These are phyloP conservation scores for Athripsodes cinereus DNA, from an alignment of 2,888 invertebrate species.

Conservation along the genomic window DNA sequence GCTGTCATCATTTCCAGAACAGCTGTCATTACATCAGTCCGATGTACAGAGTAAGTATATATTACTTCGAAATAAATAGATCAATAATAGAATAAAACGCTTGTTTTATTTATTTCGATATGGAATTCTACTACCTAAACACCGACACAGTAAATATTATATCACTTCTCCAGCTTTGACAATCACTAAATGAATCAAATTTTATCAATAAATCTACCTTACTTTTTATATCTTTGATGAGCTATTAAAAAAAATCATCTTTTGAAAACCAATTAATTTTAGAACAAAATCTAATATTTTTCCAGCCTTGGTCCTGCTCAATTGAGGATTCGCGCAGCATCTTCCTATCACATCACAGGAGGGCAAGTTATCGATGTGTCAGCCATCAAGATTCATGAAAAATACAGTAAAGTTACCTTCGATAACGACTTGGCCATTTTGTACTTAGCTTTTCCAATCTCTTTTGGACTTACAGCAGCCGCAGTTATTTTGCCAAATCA, in stretches of 20 bases:
- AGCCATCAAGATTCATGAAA: slow-evolving; percentile 34
- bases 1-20: slow-evolving; percentile 35
- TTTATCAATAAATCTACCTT: too few species aligned
- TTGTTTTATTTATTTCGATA: too few species aligned
- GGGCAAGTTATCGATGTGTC: slow-evolving; percentile 37
- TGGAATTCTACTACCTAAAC: too few species aligned
- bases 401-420: slow-evolving; percentile 34
- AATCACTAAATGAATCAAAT: too few species aligned
- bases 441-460: slow-evolving; percentile 33
- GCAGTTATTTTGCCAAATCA: slow-evolving; percentile 34
- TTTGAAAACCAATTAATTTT: too few species aligned
- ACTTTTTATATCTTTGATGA: too few species aligned
- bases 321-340: slow-evolving; percentile 23
- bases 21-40: slow-evolving; percentile 40
- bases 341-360: slow-evolving; percentile 35
- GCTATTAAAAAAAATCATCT: too few species aligned
- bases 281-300: not conserved
- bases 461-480: slow-evolving; percentile 33
- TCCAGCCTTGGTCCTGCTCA: slow-evolving; percentile 15
- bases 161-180: too few species aligned
- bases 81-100: too few species aligned
- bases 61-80: too few species aligned
- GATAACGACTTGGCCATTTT: slow-evolving; percentile 40
- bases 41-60: slow-evolving; percentile 33
- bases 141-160: too few species aligned